Evolutionary conservation across 2,888 invertebrate genomes (phyloP).

Genomic region (Tridacna crocea): DNA sequence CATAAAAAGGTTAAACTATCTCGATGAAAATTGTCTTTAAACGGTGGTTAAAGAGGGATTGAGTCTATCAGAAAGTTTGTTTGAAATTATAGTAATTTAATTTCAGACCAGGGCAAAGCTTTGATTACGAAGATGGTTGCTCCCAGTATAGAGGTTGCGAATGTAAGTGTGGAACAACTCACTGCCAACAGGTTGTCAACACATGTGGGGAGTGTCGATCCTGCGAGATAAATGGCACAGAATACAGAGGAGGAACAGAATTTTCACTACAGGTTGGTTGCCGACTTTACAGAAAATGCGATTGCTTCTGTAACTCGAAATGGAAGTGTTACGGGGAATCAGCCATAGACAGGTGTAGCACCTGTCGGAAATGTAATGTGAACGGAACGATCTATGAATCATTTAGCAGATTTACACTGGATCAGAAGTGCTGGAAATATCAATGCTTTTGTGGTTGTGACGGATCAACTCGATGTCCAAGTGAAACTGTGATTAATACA

Average conservation of each 20-base stretch:
- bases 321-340: constrained; percentile 58
- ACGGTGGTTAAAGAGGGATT: too few species aligned
- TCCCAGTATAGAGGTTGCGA: constrained; percentile 39
- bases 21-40: too few species aligned
- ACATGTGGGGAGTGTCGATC: constrained; percentile 57
- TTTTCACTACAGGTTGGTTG: constrained; percentile 68
- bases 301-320: constrained; percentile 66
- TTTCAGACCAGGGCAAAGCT: constrained; percentile 52
- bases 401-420: constrained; percentile 59
- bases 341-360: constrained; percentile 62
- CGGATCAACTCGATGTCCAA: constrained; percentile 72
- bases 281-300: constrained; percentile 60
- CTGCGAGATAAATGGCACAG: constrained; percentile 43
- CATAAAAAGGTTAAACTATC: too few species aligned
- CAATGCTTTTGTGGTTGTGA: constrained; percentile 77
- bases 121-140: constrained; percentile 49
- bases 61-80: too few species aligned
- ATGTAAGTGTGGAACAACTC: constrained; percentile 50
- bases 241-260: constrained; percentile 60
- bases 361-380: constrained; percentile 70
- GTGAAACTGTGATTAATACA: constrained; percentile 46
- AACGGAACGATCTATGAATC: constrained; percentile 63
- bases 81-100: too few species aligned
- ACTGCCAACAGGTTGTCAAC: constrained; percentile 46
- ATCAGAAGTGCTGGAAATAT: constrained; percentile 61